Percentiles rank a stretch among this genome's conserved stretches.
Evolutionary conservation across 1,140 invertebrate genomes (phyloP).

Genomic region (Copidosoma floridanum): DNA sequence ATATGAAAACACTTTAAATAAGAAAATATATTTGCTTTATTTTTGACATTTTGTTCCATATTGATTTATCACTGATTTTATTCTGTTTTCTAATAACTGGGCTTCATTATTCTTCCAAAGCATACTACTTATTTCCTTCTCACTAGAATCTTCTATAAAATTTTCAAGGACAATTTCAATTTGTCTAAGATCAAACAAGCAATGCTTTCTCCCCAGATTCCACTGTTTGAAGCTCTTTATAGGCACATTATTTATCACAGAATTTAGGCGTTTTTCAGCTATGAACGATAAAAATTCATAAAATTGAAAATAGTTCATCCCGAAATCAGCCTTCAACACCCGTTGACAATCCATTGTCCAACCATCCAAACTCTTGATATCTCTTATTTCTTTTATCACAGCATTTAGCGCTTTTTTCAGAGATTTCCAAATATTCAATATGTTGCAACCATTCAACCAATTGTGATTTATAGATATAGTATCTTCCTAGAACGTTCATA

Average conservation of each 20-base stretch:
- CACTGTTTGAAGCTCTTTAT: slow-evolving; percentile 41
- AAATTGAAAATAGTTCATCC: slow-evolving; percentile 78
- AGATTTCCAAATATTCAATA: slow-evolving; percentile 70
- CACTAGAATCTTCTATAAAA: slow-evolving; percentile 42
- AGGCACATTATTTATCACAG: slow-evolving; percentile 34
- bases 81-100: slow-evolving; percentile 33
- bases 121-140: slow-evolving; percentile 40
- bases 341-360: slow-evolving; percentile 75
- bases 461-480: slow-evolving; percentile 98
- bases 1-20: not conserved
- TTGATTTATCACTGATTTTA: slow-evolving; percentile 27
- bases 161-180: slow-evolving; percentile 43
- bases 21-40: slow-evolving; percentile 22
- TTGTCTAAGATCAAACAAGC: slow-evolving; percentile 50
- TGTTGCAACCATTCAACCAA: slow-evolving; percentile 92
- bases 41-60: slow-evolving; percentile 6
- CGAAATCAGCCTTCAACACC: slow-evolving; percentile 78
- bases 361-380: slow-evolving; percentile 69
- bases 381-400: slow-evolving; percentile 77
- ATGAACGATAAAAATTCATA: slow-evolving; percentile 68
- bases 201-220: slow-evolving; percentile 49
- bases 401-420: slow-evolving; percentile 65
- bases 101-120: slow-evolving; percentile 36
- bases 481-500: slow-evolving; percentile 71
- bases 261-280: slow-evolving; percentile 56